phyloP scores from a whole-genome alignment of 2,113 vertebrate species.

The Dasypus novemcinctus region DNA sequence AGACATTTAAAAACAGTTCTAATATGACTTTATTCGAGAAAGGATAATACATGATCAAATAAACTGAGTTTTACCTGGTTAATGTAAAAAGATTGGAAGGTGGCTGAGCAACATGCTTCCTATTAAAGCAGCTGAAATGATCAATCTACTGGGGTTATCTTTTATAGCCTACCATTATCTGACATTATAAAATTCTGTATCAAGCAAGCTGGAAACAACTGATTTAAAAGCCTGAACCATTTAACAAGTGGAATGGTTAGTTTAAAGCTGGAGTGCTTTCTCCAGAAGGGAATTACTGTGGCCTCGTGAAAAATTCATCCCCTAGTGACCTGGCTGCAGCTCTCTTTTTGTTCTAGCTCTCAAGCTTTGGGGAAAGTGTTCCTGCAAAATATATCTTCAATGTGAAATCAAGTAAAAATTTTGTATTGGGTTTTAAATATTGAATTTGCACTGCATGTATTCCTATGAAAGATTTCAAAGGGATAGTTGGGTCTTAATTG shows the following conservation, averaged over 20 bases:
- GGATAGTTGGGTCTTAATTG: too few relatives aligned
- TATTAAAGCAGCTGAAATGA: too few relatives aligned
- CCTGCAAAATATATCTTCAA: background rate
- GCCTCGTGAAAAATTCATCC: background rate
- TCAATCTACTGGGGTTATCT: too few relatives aligned
- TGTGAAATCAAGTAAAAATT: background rate
- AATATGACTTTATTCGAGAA: too few relatives aligned
- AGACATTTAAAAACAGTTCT: background rate
- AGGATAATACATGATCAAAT: too few relatives aligned
- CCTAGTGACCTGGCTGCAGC: background rate
- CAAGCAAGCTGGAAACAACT: too few relatives aligned
- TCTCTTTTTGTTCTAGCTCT: background rate
- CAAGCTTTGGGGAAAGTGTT: background rate
- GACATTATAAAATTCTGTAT: too few relatives aligned
- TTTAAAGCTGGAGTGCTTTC: constrained; percentile 1
- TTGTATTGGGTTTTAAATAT: background rate
- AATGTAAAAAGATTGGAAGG: too few relatives aligned
- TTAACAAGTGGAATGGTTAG: background rate
- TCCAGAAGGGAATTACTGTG: background rate
- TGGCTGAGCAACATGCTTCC: too few relatives aligned
- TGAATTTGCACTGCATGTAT: background rate
- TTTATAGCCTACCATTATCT: too few relatives aligned
- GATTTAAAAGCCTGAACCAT: too few relatives aligned
- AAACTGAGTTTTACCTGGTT: too few relatives aligned
- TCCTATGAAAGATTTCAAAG: background rate